Percentiles rank a stretch among this genome's conserved stretches.
Conservation (phyloP, 2,888 invertebrate genomes). For the Lymantria dispar region DNA sequence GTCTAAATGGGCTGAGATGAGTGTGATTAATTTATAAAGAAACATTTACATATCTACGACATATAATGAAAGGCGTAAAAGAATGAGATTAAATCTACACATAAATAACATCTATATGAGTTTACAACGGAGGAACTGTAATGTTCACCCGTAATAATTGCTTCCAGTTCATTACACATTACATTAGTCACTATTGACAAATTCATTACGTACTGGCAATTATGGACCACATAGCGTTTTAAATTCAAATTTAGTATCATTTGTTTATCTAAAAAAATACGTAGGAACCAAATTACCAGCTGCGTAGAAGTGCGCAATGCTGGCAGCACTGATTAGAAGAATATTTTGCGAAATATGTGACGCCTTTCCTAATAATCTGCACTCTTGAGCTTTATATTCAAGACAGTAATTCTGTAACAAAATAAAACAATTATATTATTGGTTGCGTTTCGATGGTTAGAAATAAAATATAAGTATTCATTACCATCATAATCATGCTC, state of each 20-base stretch:
- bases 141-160: conserved; percentile 31
- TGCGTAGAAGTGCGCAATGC: conserved; percentile 36
- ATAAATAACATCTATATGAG: conserved; percentile 36
- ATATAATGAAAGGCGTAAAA: conserved; percentile 24
- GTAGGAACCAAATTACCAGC: conserved; percentile 28
- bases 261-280: conserved; percentile 22
- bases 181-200: conserved; percentile 25
- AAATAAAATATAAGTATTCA: too few relatives aligned
- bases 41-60: conserved; percentile 32
- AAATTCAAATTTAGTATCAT: conserved; percentile 21
- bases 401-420: conserved; percentile 72
- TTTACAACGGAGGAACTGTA: conserved; percentile 39
- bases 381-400: conserved; percentile 69
- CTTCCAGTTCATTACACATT: conserved; percentile 29
- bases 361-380: conserved; percentile 47
- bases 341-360: conserved; percentile 32
- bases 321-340: conserved; percentile 43
- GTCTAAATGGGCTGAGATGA: too few relatives aligned
- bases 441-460: too few relatives aligned
- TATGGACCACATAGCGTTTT: conserved; percentile 20
- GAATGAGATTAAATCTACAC: conserved; percentile 30
- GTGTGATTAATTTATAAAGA: conserved; percentile 20
- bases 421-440: conserved; percentile 8
- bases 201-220: conserved; percentile 17
- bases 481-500: too few relatives aligned